These are phyloP conservation scores for Pangasius macronema DNA, from an alignment of 2,797 vertebrate genomes.

Conservation along the genomic window DNA sequence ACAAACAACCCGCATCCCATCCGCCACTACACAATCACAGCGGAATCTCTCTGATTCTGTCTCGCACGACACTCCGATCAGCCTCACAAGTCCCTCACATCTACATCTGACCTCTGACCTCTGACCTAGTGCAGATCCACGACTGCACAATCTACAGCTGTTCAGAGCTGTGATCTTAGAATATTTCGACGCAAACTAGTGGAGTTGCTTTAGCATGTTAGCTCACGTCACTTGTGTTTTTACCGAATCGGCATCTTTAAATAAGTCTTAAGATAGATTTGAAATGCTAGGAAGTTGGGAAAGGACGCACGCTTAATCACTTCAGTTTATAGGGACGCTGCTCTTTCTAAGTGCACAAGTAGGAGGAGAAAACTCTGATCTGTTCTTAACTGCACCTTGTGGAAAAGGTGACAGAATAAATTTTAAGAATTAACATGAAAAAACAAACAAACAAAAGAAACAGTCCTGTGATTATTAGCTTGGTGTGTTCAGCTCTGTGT, in stretches of 20 bases:
- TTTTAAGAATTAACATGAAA: background rate
- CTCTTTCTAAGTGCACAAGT: background rate
- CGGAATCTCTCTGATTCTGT: slow-evolving; percentile 59
- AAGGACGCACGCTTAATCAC: background rate
- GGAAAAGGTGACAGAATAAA: background rate
- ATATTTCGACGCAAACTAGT: background rate
- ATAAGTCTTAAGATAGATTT: background rate
- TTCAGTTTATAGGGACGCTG: background rate
- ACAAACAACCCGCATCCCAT: slow-evolving; percentile 75
- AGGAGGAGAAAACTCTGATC: background rate
- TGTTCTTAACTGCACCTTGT: background rate
- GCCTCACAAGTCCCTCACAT: background rate
- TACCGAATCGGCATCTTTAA: background rate
- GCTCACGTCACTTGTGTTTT: background rate
- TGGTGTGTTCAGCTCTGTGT: slow-evolving; percentile 55
- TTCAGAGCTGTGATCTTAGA: background rate
- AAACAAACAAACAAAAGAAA: background rate
- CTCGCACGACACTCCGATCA: slow-evolving; percentile 31
- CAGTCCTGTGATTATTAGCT: slow-evolving; percentile 35
- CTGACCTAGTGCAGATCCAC: background rate
- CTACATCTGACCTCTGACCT: too few species aligned
- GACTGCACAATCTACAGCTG: background rate
- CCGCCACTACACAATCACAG: slow-evolving; percentile 72
- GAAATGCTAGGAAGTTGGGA: background rate
- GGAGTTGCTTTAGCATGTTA: background rate